Conservation (phyloP, 2,888 invertebrate species). For the Brachylomia viminalis region DNA sequence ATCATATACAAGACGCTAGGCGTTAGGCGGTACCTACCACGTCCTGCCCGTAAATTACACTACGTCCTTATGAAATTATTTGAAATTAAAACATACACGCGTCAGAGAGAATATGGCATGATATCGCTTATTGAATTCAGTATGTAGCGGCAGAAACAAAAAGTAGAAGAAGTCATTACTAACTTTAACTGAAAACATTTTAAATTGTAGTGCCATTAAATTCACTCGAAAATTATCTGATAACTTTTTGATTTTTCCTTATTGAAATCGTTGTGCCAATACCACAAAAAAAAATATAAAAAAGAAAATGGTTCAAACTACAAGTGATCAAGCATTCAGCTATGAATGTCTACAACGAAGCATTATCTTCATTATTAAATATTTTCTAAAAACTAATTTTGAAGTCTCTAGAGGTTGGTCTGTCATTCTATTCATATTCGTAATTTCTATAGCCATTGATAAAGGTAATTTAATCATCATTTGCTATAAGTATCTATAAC, state of each 20-base stretch:
- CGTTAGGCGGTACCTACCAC: constrained; percentile 30
- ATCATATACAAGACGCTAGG: constrained; percentile 61
- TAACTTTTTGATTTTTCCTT: neutral
- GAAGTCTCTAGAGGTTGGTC: neutral
- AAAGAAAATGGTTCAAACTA: neutral
- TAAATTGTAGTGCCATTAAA: neutral
- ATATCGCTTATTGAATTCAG: neutral
- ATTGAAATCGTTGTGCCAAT: neutral
- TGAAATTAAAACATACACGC: neutral
- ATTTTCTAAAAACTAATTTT: neutral
- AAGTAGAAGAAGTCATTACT: neutral
- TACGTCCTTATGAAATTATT: constrained; percentile 8
- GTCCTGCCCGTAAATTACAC: constrained; percentile 22
- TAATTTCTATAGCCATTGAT: too few species aligned
- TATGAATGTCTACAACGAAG: neutral
- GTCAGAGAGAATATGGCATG: neutral
- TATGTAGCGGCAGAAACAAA: neutral
- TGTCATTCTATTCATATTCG: neutral
- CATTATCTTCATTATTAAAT: too few species aligned
- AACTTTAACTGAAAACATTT: neutral
- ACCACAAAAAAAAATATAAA: neutral
- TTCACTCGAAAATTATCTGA: neutral
- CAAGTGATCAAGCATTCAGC: constrained; percentile 1
- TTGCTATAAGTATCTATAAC: too few species aligned
- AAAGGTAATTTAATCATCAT: neutral